A percentile compares a stretch with the other conserved stretches of the same genome.
phyloP scores from a whole-genome alignment of 2,113 vertebrate genomes.

The Cryptoleucopteryx plumbea region DNA sequence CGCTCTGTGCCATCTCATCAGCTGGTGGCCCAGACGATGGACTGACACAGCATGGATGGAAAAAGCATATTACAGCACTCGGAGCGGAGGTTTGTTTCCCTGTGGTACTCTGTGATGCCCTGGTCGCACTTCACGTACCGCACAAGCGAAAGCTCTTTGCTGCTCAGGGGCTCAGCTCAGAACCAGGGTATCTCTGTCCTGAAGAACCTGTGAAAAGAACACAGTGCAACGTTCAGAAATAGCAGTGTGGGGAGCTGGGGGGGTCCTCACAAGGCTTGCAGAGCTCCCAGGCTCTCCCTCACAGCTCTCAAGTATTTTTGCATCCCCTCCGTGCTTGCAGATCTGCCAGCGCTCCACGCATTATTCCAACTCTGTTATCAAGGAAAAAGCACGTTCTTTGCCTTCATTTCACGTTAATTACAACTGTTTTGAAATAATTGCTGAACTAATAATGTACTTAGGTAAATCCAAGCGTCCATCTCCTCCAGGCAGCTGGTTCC shows the following conservation, averaged over 20 bases:
- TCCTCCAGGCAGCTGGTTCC: background rate
- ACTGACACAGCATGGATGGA: background rate
- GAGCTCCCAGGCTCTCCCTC: background rate
- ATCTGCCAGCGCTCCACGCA: rapidly evolving
- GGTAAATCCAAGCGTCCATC: background rate
- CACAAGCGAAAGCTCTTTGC: background rate
- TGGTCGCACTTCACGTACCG: rapidly evolving
- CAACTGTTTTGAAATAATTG: background rate
- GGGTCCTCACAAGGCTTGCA: background rate
- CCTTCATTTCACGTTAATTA: background rate
- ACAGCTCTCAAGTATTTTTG: background rate
- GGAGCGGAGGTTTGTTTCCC: background rate
- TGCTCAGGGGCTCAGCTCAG: background rate
- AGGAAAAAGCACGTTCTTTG: background rate
- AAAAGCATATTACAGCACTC: background rate
- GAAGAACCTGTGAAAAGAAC: background rate
- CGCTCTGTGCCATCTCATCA: conserved; percentile 15
- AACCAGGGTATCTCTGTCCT: rapidly evolving
- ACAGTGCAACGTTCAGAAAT: background rate
- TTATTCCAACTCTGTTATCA: background rate
- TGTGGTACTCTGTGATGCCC: rapidly evolving
- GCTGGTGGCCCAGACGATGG: background rate
- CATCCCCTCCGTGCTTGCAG: rapidly evolving
- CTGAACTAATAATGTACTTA: background rate
- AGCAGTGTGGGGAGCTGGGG: background rate